Evolutionary conservation across 1,140 invertebrate genomes (phyloP), one percentile per base, ranked within the genome.

Genomic region (Hyles vespertilio): DNA sequence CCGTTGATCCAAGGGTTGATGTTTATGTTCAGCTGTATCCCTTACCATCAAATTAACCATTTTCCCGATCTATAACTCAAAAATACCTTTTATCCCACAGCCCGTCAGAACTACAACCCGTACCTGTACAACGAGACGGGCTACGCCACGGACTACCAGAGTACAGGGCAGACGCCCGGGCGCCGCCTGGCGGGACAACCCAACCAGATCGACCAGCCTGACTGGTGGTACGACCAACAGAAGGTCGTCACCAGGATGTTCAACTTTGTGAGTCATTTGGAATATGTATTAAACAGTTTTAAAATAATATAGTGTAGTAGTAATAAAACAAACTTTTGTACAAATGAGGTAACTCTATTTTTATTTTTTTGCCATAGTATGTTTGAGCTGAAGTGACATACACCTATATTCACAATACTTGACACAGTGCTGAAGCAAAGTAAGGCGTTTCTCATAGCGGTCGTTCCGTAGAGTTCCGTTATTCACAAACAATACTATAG

Each of bases 211-310:
- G 87, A 90, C 71, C 89, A 89, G 56, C 89, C 84, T 6, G 84
- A 88, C 63, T 88, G 87, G 77, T 84, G 87, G 69, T 91, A 89
- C 65, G 89, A 92, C 64, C 89, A 88, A 62, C 91, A 91, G 51
- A 90, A 92, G 67, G 89, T 92, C 1, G 81, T 92, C 22, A 94
- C 95, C 51, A 92, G 92, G 63, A 92, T 94, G 74, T 95, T 95
- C 65, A 94, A 93, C 69, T 96, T 96, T 77, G 92, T 92, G 75
- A 91, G 91, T 63, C 44, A 2, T 45, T 48, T 11, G 90, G 60
- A 5, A 32, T 9, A 46, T 33, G 2, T 1, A 48, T 10, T 2
- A 0, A 5, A 48, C n/a, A 5, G 5, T 5, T 48, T n/a, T 2
- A 10, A n/a, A 11, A 22, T 4, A 1, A 5, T 5, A 1, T 40